Evolutionary conservation across 2,113 vertebrate genomes (phyloP).

Genomic region (Nipponia nippon): DNA sequence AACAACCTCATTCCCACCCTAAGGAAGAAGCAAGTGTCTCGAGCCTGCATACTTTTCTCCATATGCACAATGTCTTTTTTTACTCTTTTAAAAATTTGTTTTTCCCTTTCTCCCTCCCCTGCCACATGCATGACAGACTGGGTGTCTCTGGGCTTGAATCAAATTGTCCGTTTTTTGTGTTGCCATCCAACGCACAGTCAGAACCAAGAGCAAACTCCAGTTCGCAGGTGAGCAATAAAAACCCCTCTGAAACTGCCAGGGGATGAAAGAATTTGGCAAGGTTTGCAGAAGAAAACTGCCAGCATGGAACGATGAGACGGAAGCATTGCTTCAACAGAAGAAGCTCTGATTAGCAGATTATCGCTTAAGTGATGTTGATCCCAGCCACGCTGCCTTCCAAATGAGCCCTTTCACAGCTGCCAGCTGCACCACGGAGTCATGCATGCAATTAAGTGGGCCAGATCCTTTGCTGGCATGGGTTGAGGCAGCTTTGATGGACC

Average conservation of each 20-base stretch:
- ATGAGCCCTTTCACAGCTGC: neutral
- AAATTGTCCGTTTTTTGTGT: neutral
- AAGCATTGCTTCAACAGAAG: neutral
- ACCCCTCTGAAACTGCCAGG: neutral
- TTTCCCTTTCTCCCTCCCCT: neutral
- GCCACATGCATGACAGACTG: accelerated
- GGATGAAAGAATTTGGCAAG: neutral
- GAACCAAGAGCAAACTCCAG: neutral
- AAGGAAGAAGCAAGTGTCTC: accelerated
- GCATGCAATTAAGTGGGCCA: neutral
- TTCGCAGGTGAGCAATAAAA: neutral
- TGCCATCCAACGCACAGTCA: neutral
- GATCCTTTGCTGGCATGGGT: neutral
- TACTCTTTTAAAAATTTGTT: neutral
- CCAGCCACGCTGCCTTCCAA: neutral
- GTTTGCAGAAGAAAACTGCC: neutral
- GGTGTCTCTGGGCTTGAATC: neutral
- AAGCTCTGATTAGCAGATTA: neutral
- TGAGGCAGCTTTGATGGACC: neutral
- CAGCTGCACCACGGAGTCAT: neutral
- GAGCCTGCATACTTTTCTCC: neutral
- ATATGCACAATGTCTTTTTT: neutral
- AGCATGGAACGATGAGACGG: neutral
- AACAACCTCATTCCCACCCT: neutral
- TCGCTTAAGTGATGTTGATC: neutral